These are phyloP conservation scores for Agrilus planipennis DNA, from an alignment of 1,140 invertebrate genomes.

Conservation along the genomic window DNA sequence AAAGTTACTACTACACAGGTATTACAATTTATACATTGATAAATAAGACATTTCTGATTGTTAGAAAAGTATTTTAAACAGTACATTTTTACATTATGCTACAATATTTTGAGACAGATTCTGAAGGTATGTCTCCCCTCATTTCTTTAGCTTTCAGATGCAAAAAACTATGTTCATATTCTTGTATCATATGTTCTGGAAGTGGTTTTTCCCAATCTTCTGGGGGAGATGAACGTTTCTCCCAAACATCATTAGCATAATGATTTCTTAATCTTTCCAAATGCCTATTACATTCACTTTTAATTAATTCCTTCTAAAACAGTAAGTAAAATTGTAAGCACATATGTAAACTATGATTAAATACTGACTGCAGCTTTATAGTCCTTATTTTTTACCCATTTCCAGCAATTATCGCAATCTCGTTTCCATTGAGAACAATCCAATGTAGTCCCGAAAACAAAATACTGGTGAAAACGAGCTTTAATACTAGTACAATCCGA, in stretches of 20 bases:
- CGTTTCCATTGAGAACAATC: conserved; percentile 69
- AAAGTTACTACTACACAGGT: no score
- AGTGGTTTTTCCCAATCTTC: conserved; percentile 65
- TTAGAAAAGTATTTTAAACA: no score
- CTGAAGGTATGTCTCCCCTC: conserved; percentile 35
- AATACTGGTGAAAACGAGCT: conserved; percentile 76
- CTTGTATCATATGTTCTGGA: conserved; percentile 57
- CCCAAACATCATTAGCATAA: conserved; percentile 65
- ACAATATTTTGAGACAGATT: no score
- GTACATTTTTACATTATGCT: no score
- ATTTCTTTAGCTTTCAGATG: conserved; percentile 49
- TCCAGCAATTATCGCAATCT: conserved; percentile 61
- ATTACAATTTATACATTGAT: no score
- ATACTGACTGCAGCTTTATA: conserved; percentile 50
- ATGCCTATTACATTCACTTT: conserved; percentile 56
- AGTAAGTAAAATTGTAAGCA: conserved; percentile 6
- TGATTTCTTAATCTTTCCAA: conserved; percentile 49
- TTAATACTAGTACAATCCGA: conserved; percentile 60
- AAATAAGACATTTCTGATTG: no score
- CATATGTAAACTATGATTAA: conserved; percentile 6
- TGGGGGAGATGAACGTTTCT: conserved; percentile 59
- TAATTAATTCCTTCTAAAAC: conserved; percentile 51
- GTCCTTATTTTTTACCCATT: conserved; percentile 51
- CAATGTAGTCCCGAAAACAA: conserved; percentile 55
- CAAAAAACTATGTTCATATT: conserved; percentile 53